A percentile compares a stretch with the other conserved stretches of the same genome.
Conservation (phyloP, 2,888 invertebrate species). For the Drosophila anceps region DNA sequence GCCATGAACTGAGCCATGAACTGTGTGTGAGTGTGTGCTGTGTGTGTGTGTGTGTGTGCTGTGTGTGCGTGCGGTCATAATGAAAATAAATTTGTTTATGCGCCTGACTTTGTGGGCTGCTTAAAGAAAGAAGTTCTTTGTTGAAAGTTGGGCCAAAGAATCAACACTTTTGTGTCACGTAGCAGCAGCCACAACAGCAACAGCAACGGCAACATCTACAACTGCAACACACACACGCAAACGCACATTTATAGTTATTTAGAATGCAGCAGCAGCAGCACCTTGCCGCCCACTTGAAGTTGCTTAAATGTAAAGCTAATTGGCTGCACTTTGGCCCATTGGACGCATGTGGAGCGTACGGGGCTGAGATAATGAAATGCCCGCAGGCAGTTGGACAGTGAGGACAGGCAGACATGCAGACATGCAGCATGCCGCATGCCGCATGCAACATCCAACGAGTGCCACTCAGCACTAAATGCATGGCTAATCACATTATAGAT, state of each 20-base stretch:
- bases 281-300: conserved; percentile 55
- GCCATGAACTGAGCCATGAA: conserved; percentile 22
- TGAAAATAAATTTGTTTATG: conserved; percentile 72
- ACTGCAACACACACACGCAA: neutral
- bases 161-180: conserved; percentile 67
- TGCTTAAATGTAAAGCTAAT: conserved; percentile 51
- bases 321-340: conserved; percentile 61
- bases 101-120: conserved; percentile 45
- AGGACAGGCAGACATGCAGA: neutral
- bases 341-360: conserved; percentile 34
- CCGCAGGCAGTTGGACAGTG: conserved; percentile 41
- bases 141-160: conserved; percentile 47
- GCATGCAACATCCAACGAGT: conserved; percentile 48
- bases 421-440: conserved; percentile 22
- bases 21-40: conserved; percentile 15
- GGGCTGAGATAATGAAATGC: conserved; percentile 61
- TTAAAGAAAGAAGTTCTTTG: conserved; percentile 67
- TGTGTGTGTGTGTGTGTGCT: conserved; percentile 12
- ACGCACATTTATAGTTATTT: neutral
- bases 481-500: conserved; percentile 66
- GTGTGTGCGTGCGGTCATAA: conserved; percentile 51
- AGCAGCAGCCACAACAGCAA: conserved; percentile 28
- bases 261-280: conserved; percentile 31
- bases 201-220: neutral
- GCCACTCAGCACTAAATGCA: conserved; percentile 62